Evolutionary conservation across 2,113 vertebrate genomes (phyloP).

Genomic region (Kryptolebias marmoratus): DNA sequence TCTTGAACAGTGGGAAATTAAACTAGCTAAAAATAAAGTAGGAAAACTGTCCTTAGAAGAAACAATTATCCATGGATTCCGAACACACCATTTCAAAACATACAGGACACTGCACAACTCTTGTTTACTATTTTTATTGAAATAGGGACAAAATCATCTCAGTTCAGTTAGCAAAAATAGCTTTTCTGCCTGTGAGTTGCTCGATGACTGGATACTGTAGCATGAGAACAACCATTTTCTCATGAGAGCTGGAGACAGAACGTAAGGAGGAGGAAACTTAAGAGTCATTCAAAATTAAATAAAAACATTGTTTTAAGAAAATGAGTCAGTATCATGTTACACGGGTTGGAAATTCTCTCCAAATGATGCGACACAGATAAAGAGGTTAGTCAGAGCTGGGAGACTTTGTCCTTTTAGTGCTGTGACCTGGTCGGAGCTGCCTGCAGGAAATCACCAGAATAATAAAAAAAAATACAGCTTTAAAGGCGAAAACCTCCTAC

Average conservation of each 20-base stretch:
- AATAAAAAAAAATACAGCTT: not conserved
- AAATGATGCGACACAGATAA: conserved; percentile 6
- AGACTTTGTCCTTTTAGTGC: conserved; percentile 55
- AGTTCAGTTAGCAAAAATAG: conserved; percentile 61
- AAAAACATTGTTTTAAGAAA: conserved; percentile 34
- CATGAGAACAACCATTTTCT: conserved; percentile 60
- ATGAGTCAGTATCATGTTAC: not conserved
- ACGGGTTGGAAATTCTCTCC: conserved; percentile 25
- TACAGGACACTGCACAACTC: too few species aligned
- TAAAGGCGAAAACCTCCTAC: not conserved
- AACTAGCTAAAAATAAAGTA: too few species aligned
- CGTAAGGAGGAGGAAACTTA: conserved; percentile 15
- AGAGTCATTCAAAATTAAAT: conserved; percentile 50
- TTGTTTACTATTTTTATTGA: too few species aligned
- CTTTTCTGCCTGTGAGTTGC: conserved; percentile 52
- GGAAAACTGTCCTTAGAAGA: too few species aligned
- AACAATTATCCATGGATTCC: too few species aligned
- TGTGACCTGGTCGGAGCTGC: conserved; percentile 45
- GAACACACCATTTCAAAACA: too few species aligned
- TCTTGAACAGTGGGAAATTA: too few species aligned
- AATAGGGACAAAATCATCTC: too few species aligned
- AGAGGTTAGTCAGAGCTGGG: conserved; percentile 31
- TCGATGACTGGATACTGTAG: conserved; percentile 39
- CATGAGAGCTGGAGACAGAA: conserved; percentile 24
- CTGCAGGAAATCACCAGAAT: conserved; percentile 18